These are phyloP conservation scores for Listronotus bonariensis DNA, from an alignment of 1,140 invertebrate species.

Conservation along the genomic window DNA sequence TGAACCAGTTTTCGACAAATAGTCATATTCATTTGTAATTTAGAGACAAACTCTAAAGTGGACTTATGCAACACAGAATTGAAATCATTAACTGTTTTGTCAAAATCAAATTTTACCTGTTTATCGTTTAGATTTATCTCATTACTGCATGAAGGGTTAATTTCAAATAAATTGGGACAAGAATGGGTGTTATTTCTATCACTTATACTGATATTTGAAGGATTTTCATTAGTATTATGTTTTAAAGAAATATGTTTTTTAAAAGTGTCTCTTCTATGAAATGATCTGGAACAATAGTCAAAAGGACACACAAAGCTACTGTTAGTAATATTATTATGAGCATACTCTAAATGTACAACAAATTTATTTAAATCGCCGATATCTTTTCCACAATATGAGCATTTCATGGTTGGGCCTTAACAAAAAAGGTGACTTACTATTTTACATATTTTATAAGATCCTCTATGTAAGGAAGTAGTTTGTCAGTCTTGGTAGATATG, in stretches of 20 bases:
- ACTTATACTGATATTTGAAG: too few species aligned
- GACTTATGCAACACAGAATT: too few species aligned
- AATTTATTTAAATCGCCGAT: constrained; percentile 9
- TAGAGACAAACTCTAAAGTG: not conserved
- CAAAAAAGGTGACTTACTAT: too few species aligned
- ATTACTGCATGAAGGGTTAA: not conserved
- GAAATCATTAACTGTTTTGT: not conserved
- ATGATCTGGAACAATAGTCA: constrained; percentile 4
- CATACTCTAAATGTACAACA: constrained; percentile 10
- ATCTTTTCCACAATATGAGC: constrained; percentile 2
- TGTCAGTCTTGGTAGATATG: not conserved
- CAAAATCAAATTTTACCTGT: not conserved
- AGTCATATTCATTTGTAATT: constrained; percentile 10
- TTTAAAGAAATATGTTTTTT: constrained; percentile 9
- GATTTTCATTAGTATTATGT: not conserved
- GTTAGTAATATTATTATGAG: constrained; percentile 10
- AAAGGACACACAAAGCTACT: constrained; percentile 9
- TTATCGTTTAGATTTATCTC: not conserved
- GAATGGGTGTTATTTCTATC: too few species aligned
- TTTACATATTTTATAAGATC: too few species aligned
- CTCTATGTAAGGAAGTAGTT: not conserved
- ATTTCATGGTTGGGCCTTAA: not conserved
- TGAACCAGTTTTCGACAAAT: constrained; percentile 12
- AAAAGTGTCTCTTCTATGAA: constrained; percentile 15
- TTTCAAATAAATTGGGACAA: too few species aligned